These are phyloP conservation scores for Griposia aprilina DNA, from an alignment of 2,888 invertebrate species.

Conservation along the genomic window DNA sequence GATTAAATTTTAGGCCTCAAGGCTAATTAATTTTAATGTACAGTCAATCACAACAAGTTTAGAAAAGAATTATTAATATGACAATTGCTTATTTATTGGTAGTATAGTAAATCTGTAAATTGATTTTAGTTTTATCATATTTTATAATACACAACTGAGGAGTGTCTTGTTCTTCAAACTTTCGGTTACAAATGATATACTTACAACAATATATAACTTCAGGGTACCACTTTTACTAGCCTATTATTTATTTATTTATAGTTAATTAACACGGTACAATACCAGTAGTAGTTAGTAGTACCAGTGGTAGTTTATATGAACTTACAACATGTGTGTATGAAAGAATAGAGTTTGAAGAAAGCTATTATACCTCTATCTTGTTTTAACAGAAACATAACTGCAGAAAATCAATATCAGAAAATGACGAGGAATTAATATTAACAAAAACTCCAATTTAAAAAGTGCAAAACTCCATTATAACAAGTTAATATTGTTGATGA, in stretches of 20 bases:
- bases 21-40: slow-evolving; percentile 68
- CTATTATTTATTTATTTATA: no score
- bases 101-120: slow-evolving; percentile 18
- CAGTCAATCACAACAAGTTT: slow-evolving; percentile 67
- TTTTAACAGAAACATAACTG: slow-evolving; percentile 23
- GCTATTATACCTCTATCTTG: background rate
- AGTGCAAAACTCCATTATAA: slow-evolving; percentile 28
- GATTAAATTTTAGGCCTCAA: slow-evolving; percentile 75
- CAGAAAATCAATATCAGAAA: background rate
- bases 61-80: slow-evolving; percentile 19
- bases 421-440: slow-evolving; percentile 13
- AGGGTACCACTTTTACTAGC: background rate
- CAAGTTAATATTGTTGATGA: slow-evolving; percentile 54
- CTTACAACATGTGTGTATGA: background rate
- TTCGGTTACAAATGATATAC: background rate
- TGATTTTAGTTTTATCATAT: background rate
- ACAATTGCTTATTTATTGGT: slow-evolving; percentile 15
- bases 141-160: background rate
- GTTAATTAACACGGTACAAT: no score
- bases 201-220: slow-evolving; percentile 5
- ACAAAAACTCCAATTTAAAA: slow-evolving; percentile 9
- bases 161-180: background rate
- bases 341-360: slow-evolving; percentile 3
- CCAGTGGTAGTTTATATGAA: slow-evolving; percentile 4
- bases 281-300: no score